Percentiles rank a stretch among this genome's conserved stretches.
These are phyloP conservation scores for Samia ricini DNA, from an alignment of 1,140 invertebrate genomes.

Conservation along the genomic window DNA sequence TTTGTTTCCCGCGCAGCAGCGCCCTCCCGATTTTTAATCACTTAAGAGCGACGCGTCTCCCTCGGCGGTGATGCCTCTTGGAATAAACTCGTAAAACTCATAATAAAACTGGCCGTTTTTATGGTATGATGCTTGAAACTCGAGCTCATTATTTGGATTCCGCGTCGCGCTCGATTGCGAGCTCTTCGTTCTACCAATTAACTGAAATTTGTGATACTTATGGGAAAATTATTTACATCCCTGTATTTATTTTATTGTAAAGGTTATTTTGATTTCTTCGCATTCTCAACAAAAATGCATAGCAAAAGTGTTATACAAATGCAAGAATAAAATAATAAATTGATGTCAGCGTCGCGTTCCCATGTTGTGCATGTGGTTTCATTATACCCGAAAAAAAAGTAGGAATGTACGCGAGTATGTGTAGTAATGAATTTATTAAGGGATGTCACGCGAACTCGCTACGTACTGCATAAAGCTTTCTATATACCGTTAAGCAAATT, in stretches of 20 bases:
- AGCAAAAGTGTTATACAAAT: neutral
- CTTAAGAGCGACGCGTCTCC: conserved; percentile 49
- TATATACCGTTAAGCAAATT: neutral
- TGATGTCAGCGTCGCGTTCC: conserved; percentile 19
- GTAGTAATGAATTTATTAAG: conserved; percentile 54
- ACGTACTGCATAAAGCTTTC: neutral
- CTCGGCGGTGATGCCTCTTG: conserved; percentile 25
- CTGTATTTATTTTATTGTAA: too few species aligned
- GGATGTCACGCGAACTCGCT: conserved; percentile 36
- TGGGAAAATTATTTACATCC: too few species aligned
- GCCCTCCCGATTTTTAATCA: conserved; percentile 61
- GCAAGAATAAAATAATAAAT: neutral
- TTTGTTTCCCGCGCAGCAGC: conserved; percentile 51
- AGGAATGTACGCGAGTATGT: conserved; percentile 32
- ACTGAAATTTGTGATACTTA: conserved; percentile 6
- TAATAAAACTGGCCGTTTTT: conserved; percentile 32
- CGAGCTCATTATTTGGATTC: conserved; percentile 29
- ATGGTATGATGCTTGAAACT: conserved; percentile 20
- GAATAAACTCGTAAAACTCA: conserved; percentile 39
- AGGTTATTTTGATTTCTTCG: too few species aligned
- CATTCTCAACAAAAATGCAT: too few species aligned
- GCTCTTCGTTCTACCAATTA: conserved; percentile 31
- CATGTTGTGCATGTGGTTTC: conserved; percentile 26
- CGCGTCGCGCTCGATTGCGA: conserved; percentile 20
- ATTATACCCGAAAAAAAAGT: conserved; percentile 26